These are phyloP conservation scores for Pardosa pseudoannulata DNA, from an alignment of 2,888 invertebrate species.

Conservation along the genomic window DNA sequence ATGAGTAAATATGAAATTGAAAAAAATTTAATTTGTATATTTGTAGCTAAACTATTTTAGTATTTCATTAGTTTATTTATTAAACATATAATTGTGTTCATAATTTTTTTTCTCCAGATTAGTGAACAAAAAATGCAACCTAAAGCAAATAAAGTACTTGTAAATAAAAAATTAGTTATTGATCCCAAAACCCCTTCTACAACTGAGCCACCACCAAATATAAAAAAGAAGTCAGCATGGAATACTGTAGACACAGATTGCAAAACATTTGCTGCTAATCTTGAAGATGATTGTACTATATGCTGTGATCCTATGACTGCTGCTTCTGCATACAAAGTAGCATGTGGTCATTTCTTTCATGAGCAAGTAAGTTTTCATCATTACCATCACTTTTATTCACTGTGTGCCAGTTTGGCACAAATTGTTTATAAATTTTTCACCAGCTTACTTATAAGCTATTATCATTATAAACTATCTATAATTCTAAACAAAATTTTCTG, in stretches of 20 bases:
- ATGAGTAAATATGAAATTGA: no score
- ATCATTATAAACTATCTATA: no score
- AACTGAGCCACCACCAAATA: neutral
- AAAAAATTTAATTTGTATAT: no score
- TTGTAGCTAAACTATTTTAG: no score
- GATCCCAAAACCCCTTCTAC: neutral
- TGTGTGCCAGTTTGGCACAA: no score
- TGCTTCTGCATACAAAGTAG: conserved; percentile 25
- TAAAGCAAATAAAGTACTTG: neutral
- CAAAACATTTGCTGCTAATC: conserved; percentile 24
- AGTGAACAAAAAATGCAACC: neutral
- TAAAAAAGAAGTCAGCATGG: conserved; percentile 6
- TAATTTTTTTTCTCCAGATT: no score
- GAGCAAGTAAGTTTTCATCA: conserved; percentile 26
- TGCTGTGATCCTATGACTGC: conserved; percentile 40
- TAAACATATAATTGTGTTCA: no score
- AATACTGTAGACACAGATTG: neutral
- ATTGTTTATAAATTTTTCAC: no score
- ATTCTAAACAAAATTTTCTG: no score
- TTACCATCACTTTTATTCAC: neutral
- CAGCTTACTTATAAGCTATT: no score
- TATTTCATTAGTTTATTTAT: no score
- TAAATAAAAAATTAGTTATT: conserved; percentile 6
- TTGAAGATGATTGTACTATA: conserved; percentile 45
- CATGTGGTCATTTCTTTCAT: conserved; percentile 61